Evolutionary conservation across 1,140 invertebrate genomes (phyloP).

Genomic region (Augochlora pura): DNA sequence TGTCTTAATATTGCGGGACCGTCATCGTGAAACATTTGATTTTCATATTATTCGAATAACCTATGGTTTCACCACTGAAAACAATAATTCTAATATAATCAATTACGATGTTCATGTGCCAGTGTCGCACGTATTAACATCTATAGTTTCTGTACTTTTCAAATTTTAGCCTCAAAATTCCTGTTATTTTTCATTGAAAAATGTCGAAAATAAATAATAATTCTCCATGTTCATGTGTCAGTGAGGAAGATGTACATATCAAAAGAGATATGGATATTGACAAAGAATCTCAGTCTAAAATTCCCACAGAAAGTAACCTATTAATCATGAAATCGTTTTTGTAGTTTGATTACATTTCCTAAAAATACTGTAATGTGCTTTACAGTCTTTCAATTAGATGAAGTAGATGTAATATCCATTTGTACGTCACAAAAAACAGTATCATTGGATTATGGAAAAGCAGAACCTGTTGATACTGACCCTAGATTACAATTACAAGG

Average conservation of each 20-base stretch:
- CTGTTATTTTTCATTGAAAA: background rate
- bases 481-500: background rate
- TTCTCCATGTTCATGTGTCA: background rate
- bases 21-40: background rate
- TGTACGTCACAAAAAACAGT: background rate
- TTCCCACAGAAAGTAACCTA: constrained; percentile 4
- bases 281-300: background rate
- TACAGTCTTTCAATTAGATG: too few relatives aligned
- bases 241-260: too few relatives aligned
- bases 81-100: background rate
- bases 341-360: too few relatives aligned
- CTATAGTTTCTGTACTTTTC: background rate
- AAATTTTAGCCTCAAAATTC: background rate
- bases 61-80: background rate
- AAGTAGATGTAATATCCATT: too few relatives aligned
- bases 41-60: background rate
- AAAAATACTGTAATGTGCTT: too few relatives aligned
- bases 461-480: background rate
- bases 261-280: background rate
- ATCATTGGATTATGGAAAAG: background rate
- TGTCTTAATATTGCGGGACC: too few relatives aligned
- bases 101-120: constrained; percentile 3
- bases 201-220: background rate
- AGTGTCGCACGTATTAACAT: background rate
- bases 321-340: background rate